phyloP scores from a whole-genome alignment of 2,888 invertebrate species.

The Agapetus fuscipes region DNA sequence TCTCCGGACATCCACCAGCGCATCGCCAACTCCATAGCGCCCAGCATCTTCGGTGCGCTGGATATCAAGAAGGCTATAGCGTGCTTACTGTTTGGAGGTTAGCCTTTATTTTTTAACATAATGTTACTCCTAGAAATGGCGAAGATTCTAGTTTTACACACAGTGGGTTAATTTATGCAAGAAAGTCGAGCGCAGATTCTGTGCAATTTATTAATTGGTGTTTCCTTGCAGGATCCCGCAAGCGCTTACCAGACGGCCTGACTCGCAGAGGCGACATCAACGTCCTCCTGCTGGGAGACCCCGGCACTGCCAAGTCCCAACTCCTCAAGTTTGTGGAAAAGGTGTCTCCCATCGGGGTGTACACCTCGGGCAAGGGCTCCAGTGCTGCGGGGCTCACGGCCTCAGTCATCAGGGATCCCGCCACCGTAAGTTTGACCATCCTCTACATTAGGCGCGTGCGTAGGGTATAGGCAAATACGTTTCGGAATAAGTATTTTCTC shows the following conservation, averaged over 20 bases:
- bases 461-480: too few relatives aligned
- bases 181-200: too few relatives aligned
- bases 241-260: conserved; percentile 88
- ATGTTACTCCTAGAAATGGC: too few relatives aligned
- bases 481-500: too few relatives aligned
- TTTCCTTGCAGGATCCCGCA: conserved; percentile 59
- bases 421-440: conserved; percentile 57
- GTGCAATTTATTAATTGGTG: background rate
- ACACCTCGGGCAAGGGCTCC: conserved; percentile 99
- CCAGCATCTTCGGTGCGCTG: conserved; percentile 87
- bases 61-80: conserved; percentile 98
- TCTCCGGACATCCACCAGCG: conserved; percentile 82
- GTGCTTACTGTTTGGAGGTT: conserved; percentile 90
- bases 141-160: too few relatives aligned
- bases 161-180: too few relatives aligned
- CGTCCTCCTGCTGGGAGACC: conserved; percentile 89
- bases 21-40: conserved; percentile 85
- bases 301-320: conserved; percentile 99
- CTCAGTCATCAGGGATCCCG: conserved; percentile 89
- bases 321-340: conserved; percentile 94
- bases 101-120: too few relatives aligned
- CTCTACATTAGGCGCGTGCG: too few relatives aligned
- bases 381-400: conserved; percentile 99
- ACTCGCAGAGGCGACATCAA: conserved; percentile 96
- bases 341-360: conserved; percentile 88